Percentiles rank a stretch among this genome's conserved stretches.
These are phyloP conservation scores for Uropetala carovei DNA, from an alignment of 2,888 invertebrate genomes.

Conservation along the genomic window DNA sequence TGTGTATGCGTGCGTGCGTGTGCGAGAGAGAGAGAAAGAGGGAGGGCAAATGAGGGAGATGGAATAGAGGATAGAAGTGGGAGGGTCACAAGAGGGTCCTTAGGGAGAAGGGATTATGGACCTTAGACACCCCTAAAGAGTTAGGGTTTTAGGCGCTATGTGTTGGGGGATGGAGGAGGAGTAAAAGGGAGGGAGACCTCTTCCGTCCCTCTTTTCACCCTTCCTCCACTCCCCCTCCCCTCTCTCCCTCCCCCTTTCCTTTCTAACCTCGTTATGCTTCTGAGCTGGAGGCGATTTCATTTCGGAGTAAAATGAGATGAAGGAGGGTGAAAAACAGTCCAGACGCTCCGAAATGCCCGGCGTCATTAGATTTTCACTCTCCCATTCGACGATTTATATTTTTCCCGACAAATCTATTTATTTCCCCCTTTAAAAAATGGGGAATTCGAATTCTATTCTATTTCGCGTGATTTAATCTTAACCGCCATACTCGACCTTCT, in stretches of 20 bases:
- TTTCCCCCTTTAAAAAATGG: not conserved
- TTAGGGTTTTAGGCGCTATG: constrained; percentile 39
- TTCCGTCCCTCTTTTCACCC: not conserved
- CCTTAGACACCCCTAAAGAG: constrained; percentile 61
- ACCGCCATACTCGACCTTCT: not conserved
- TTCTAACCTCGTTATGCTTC: constrained; percentile 51
- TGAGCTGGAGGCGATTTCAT: constrained; percentile 63
- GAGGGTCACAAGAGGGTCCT: constrained; percentile 23
- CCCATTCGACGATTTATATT: constrained; percentile 39
- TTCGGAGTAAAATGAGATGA: constrained; percentile 52
- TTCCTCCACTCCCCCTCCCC: not conserved
- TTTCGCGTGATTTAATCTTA: constrained; percentile 55
- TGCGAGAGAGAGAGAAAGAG: not conserved
- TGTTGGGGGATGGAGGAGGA: not conserved
- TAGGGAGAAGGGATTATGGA: constrained; percentile 49
- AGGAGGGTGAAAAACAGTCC: constrained; percentile 23
- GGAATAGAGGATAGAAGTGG: not conserved
- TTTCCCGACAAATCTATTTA: not conserved
- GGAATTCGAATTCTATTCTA: constrained; percentile 5
- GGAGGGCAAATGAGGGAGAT: not conserved
- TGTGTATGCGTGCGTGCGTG: not conserved
- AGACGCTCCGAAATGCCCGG: constrained; percentile 7
- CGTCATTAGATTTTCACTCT: constrained; percentile 57
- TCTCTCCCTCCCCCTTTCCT: not conserved
- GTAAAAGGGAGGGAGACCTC: not conserved